phyloP scores from a whole-genome alignment of 2,797 vertebrate species.

The Phataginus tetradactyla region DNA sequence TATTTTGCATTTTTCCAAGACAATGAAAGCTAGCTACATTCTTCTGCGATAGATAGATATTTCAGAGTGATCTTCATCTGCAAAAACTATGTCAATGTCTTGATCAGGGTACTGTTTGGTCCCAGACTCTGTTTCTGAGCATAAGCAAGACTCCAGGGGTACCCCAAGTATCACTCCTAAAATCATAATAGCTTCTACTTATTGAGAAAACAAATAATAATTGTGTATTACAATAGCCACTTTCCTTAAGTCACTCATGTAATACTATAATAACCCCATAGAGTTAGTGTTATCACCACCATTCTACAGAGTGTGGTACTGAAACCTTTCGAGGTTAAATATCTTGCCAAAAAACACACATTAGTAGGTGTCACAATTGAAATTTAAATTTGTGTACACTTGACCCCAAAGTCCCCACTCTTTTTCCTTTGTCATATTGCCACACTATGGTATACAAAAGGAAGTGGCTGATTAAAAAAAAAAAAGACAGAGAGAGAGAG shows the following conservation, averaged over 20 bases:
- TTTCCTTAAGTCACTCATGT: neutral
- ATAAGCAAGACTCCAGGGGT: neutral
- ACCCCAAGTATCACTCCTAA: neutral
- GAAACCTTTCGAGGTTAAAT: neutral
- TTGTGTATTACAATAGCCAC: no score
- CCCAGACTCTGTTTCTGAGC: neutral
- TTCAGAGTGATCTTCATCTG: neutral
- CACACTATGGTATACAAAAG: neutral
- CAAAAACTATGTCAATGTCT: neutral
- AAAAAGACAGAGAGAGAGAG: neutral
- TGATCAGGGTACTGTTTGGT: neutral
- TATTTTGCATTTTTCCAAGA: conserved; percentile 3
- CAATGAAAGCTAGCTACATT: neutral
- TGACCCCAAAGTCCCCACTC: neutral
- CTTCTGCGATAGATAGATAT: neutral
- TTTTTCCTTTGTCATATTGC: neutral
- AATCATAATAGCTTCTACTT: neutral
- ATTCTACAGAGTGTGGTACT: neutral
- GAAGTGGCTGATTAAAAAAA: neutral
- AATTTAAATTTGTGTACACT: neutral
- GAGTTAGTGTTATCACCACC: neutral
- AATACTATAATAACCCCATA: neutral
- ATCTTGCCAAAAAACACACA: neutral
- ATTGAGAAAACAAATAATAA: neutral
- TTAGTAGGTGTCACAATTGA: neutral